Evolutionary conservation across 2,888 invertebrate genomes (phyloP).

Genomic region (Luperina nickerlii): DNA sequence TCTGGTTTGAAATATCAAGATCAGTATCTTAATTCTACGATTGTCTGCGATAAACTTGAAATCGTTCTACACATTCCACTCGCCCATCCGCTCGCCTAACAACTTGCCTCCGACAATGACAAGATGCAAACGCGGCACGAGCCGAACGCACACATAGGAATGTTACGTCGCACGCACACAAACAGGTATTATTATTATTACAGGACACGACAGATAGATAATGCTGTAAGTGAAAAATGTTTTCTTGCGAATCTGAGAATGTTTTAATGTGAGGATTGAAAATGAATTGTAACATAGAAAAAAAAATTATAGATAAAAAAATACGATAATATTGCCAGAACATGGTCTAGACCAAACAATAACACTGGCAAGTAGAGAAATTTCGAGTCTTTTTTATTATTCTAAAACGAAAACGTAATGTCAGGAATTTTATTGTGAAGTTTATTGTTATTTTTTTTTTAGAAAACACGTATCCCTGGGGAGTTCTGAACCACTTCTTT

Average conservation of each 20-base stretch:
- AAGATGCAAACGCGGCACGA: constrained; percentile 74
- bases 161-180: constrained; percentile 62
- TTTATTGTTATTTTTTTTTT: not conserved
- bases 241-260: constrained; percentile 14
- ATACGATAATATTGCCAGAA: not conserved
- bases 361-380: not conserved
- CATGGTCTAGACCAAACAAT: not conserved
- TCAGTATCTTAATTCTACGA: constrained; percentile 12
- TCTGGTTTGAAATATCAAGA: constrained; percentile 8
- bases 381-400: not conserved
- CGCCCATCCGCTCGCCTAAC: constrained; percentile 60
- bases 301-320: not conserved
- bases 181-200: constrained; percentile 71
- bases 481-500: not conserved
- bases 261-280: not conserved
- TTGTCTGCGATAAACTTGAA: constrained; percentile 34
- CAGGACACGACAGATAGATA: constrained; percentile 69
- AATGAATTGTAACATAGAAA: not conserved
- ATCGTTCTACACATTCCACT: constrained; percentile 63
- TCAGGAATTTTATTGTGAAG: too few relatives aligned
- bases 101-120: constrained; percentile 59
- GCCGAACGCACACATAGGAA: constrained; percentile 68
- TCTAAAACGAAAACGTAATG: not conserved
- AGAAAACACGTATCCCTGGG: not conserved
- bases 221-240: constrained; percentile 76